A percentile compares a stretch with the other conserved stretches of the same genome.
Evolutionary conservation across 1,140 invertebrate species (phyloP).

Genomic region (Solenopsis invicta): DNA sequence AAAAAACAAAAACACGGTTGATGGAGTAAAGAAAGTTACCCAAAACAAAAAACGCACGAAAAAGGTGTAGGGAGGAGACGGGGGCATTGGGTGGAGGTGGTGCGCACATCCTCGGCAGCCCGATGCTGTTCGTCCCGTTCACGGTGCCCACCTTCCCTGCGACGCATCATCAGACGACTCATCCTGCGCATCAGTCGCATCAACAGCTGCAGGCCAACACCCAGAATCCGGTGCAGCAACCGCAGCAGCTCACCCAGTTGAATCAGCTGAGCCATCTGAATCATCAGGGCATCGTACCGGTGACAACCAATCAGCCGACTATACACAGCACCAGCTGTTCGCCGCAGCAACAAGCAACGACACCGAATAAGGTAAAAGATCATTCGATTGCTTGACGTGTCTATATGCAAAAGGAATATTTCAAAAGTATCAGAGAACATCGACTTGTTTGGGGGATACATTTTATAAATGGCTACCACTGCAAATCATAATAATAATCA

Average conservation of each 20-base stretch:
- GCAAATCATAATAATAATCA: slow-evolving; percentile 2
- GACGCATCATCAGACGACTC: slow-evolving; percentile 85
- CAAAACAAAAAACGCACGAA: slow-evolving; percentile 77
- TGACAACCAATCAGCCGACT: slow-evolving; percentile 82
- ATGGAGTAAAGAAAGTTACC: slow-evolving; percentile 75
- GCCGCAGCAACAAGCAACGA: slow-evolving; percentile 85
- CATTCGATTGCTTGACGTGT: slow-evolving; percentile 36
- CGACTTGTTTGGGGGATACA: not conserved
- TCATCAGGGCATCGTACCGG: slow-evolving; percentile 84
- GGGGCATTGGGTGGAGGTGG: slow-evolving; percentile 87
- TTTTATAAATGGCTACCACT: not conserved
- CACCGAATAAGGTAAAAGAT: slow-evolving; percentile 85
- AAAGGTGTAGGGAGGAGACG: slow-evolving; percentile 87
- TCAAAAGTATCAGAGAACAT: not conserved
- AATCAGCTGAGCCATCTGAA: slow-evolving; percentile 85
- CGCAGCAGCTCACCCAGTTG: slow-evolving; percentile 81
- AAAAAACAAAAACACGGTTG: slow-evolving; percentile 68
- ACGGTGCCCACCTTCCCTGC: slow-evolving; percentile 86
- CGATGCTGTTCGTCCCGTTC: slow-evolving; percentile 88
- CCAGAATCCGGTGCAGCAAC: slow-evolving; percentile 79
- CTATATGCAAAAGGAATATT: not conserved
- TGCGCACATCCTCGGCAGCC: slow-evolving; percentile 87
- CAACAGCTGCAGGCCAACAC: slow-evolving; percentile 81
- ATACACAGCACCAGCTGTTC: slow-evolving; percentile 86
- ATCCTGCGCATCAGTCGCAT: slow-evolving; percentile 84